Conservation (phyloP, 2,797 vertebrate species). For the Cryptoblepharus egeriae region DNA sequence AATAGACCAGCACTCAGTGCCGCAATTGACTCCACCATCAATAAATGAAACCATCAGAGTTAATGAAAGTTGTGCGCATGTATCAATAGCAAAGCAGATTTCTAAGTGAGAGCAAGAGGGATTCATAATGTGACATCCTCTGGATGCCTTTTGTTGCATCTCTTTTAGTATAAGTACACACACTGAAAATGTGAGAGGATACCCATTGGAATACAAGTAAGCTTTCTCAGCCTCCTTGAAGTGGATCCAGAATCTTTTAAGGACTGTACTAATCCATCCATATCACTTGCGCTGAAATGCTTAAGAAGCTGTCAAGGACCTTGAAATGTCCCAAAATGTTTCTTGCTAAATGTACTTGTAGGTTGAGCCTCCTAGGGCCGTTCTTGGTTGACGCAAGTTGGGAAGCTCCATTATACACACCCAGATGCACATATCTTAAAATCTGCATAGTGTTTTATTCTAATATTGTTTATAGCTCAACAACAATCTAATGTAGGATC, state of each 20-base stretch:
- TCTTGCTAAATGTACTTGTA: slow-evolving; percentile 29
- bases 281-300: slow-evolving; percentile 51
- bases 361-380: too few species aligned
- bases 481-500: too few species aligned
- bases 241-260: not conserved
- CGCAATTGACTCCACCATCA: slow-evolving; percentile 70
- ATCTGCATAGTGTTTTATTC: too few species aligned
- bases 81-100: slow-evolving; percentile 66
- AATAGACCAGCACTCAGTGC: slow-evolving; percentile 66
- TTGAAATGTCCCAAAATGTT: not conserved
- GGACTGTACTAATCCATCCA: slow-evolving; percentile 46
- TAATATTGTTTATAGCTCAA: too few species aligned
- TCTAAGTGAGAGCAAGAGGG: slow-evolving; percentile 73
- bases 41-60: slow-evolving; percentile 69
- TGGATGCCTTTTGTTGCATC: slow-evolving; percentile 58
- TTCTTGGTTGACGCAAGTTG: too few species aligned
- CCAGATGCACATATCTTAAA: too few species aligned
- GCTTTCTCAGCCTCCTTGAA: slow-evolving; percentile 35
- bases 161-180: slow-evolving; percentile 67
- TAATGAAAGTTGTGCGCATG: slow-evolving; percentile 70
- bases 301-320: slow-evolving; percentile 40
- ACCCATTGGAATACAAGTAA: slow-evolving; percentile 56
- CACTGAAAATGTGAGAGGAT: slow-evolving; percentile 56
- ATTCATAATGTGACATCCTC: slow-evolving; percentile 68
- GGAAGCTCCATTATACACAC: too few species aligned